Evolutionary conservation across 2,113 vertebrate genomes (phyloP).

Genomic region (Xyliphius kryptos): DNA sequence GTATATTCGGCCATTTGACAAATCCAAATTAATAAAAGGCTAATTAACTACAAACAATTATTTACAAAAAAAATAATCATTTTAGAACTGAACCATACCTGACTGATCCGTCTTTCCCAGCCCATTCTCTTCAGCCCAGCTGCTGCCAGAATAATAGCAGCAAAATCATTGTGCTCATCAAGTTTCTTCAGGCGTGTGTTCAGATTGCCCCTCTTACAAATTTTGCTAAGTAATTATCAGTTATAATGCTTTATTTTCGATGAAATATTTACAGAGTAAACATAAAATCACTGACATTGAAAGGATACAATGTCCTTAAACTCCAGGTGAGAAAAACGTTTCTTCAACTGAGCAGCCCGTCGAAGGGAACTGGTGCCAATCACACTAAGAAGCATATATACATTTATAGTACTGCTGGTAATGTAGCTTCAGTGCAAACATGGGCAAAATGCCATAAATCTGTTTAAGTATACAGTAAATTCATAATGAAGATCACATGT

Average conservation of each 20-base stretch:
- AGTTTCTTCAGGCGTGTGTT: conserved; percentile 93
- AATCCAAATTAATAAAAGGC: no score
- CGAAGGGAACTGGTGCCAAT: conserved; percentile 93
- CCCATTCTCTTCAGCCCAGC: conserved; percentile 90
- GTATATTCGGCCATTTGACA: no score
- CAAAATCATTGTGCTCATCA: conserved; percentile 83
- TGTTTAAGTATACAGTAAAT: no score
- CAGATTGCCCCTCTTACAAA: conserved; percentile 83
- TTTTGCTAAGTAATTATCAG: conserved; percentile 53
- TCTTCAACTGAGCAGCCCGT: conserved; percentile 89
- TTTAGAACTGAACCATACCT: conserved; percentile 68
- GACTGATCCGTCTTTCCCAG: conserved; percentile 84
- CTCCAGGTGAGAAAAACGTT: conserved; percentile 80
- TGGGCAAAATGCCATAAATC: no score
- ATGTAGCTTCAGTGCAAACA: no score
- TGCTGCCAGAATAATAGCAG: conserved; percentile 86
- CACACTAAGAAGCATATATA: conserved; percentile 58
- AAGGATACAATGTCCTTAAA: conserved; percentile 98
- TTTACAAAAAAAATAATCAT: no score
- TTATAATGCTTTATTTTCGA: not conserved
- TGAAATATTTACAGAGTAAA: not conserved
- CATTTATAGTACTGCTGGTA: no score
- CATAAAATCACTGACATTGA: not conserved
- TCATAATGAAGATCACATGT: no score
- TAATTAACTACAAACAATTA: no score